Percentiles rank a stretch among this genome's conserved stretches.
phyloP scores from a whole-genome alignment of 1,140 invertebrate species.

The Conus betulinus region DNA sequence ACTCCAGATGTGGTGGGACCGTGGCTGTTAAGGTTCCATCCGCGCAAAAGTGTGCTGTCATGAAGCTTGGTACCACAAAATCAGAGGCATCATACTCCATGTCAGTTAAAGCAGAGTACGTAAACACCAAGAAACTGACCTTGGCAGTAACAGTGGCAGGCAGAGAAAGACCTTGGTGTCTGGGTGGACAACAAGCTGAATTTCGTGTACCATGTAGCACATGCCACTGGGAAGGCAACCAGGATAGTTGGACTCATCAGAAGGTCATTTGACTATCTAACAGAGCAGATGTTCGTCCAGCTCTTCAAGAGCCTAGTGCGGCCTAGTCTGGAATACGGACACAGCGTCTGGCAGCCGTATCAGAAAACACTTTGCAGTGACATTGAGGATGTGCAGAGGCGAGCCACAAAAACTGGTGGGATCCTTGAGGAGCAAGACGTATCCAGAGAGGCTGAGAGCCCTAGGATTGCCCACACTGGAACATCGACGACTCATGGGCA shows the following conservation, averaged over 20 bases:
- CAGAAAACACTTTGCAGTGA: background rate
- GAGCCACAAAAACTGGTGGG: background rate
- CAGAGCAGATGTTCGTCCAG: background rate
- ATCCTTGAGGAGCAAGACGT: background rate
- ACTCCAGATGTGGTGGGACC: background rate
- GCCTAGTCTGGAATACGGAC: background rate
- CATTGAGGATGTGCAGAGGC: constrained; percentile 6
- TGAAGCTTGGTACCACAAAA: too few relatives aligned
- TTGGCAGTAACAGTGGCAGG: background rate
- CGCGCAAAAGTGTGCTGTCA: too few relatives aligned
- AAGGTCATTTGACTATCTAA: background rate
- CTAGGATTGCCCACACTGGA: background rate
- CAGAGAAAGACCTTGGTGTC: background rate
- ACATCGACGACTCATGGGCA: background rate
- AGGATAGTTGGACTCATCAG: background rate
- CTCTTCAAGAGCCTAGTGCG: background rate
- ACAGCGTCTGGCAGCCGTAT: background rate
- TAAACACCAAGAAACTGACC: background rate
- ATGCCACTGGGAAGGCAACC: background rate
- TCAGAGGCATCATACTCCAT: too few relatives aligned
- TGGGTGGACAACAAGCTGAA: background rate
- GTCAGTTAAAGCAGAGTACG: background rate
- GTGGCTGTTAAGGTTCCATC: background rate
- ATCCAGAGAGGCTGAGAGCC: background rate
- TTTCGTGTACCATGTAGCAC: background rate